Evolutionary conservation across 2,113 vertebrate genomes (phyloP).

Genomic region (Gobio gobio): DNA sequence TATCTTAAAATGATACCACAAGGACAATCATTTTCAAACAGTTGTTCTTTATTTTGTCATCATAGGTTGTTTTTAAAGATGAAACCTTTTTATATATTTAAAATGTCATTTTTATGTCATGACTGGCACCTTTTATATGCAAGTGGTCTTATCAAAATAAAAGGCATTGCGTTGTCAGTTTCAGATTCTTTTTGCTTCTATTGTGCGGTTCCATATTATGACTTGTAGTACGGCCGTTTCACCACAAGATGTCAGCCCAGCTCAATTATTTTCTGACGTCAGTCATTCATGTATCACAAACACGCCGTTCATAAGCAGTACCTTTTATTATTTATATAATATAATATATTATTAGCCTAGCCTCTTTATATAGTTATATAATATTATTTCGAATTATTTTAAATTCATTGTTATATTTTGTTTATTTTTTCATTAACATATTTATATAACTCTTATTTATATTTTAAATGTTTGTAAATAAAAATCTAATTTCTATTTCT

Average conservation of each 20-base stretch:
- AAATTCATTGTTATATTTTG: no score
- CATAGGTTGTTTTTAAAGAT: background rate
- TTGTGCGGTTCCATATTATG: background rate
- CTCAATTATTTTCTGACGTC: background rate
- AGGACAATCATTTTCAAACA: background rate
- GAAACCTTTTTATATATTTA: background rate
- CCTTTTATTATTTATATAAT: background rate
- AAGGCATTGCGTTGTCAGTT: background rate
- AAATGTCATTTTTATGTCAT: background rate
- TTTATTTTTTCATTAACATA: no score
- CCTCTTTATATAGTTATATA: no score
- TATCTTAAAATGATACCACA: background rate
- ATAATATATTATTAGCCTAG: no score
- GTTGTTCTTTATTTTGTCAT: background rate
- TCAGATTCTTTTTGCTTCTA: background rate
- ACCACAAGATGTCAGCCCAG: background rate
- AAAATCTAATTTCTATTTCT: no score
- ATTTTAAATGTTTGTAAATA: background rate
- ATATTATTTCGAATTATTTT: background rate
- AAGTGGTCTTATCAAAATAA: slow-evolving; percentile 2
- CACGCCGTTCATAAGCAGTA: background rate
- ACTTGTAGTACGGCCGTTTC: background rate
- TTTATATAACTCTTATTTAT: background rate
- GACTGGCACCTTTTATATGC: background rate
- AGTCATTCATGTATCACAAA: background rate